Conservation (phyloP, 2,888 invertebrate species). For the Philereme vetulata region DNA sequence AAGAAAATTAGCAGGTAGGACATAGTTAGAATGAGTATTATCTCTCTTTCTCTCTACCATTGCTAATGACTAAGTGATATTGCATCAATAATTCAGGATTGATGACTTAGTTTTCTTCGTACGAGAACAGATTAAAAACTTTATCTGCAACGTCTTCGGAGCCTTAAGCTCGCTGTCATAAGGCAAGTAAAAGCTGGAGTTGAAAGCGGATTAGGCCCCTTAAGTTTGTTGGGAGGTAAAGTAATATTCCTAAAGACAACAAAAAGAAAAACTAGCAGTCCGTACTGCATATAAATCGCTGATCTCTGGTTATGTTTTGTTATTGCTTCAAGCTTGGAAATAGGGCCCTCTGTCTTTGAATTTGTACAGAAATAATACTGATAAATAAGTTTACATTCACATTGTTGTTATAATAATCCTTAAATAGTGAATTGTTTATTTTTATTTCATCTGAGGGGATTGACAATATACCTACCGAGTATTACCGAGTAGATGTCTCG, state of each 20-base stretch:
- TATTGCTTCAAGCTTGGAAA: slow-evolving; percentile 24
- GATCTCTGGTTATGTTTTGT: slow-evolving; percentile 53
- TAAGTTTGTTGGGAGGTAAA: slow-evolving; percentile 77
- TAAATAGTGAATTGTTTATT: background rate
- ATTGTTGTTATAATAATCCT: background rate
- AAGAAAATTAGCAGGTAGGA: slow-evolving; percentile 62
- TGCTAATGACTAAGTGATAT: background rate
- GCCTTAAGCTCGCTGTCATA: slow-evolving; percentile 75
- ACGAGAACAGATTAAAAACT: slow-evolving; percentile 71
- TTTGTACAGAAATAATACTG: no score
- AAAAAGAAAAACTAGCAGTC: slow-evolving; percentile 59
- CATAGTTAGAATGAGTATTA: slow-evolving; percentile 55
- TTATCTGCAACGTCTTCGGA: slow-evolving; percentile 65
- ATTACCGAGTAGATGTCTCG: no score
- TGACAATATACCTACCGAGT: slow-evolving; percentile 8
- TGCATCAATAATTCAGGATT: slow-evolving; percentile 29
- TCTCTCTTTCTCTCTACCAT: slow-evolving; percentile 55
- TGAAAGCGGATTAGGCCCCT: slow-evolving; percentile 77
- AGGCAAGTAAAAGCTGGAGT: slow-evolving; percentile 75
- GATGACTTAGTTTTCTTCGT: slow-evolving; percentile 37
- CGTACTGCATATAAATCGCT: slow-evolving; percentile 64
- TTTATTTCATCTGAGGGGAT: background rate
- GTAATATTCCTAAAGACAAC: slow-evolving; percentile 73
- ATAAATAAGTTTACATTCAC: background rate
- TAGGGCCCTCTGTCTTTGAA: background rate